Percentiles rank a stretch among this genome's conserved stretches.
Evolutionary conservation across 2,888 invertebrate species (phyloP).

Genomic region (Ernsta delagoae): DNA sequence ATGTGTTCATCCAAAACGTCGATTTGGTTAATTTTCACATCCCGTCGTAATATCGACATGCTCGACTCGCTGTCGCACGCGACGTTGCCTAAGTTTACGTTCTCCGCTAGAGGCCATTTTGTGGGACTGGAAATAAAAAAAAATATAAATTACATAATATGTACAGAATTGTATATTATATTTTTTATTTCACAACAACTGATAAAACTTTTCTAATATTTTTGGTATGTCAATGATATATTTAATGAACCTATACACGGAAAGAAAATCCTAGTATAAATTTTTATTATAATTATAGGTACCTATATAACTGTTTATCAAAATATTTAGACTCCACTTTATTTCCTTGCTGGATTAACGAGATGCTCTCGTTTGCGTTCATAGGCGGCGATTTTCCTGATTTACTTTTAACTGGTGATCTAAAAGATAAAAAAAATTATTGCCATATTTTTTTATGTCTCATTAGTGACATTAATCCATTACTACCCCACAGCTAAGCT

Average conservation of each 20-base stretch:
- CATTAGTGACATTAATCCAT: no score
- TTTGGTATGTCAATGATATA: no score
- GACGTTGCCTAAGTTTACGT: constrained; percentile 62
- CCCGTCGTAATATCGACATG: constrained; percentile 55
- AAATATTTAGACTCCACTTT: constrained; percentile 40
- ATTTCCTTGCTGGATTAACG: constrained; percentile 55
- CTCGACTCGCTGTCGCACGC: constrained; percentile 54
- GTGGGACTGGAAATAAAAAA: constrained; percentile 52
- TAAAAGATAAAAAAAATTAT: constrained; percentile 7
- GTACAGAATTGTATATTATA: no score
- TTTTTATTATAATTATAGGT: no score
- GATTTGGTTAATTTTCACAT: background rate
- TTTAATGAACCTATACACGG: no score
- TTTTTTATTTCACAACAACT: no score
- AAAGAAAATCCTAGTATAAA: no score
- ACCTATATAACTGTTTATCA: constrained; percentile 32
- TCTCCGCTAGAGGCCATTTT: constrained; percentile 64
- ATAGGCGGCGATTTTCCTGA: constrained; percentile 48
- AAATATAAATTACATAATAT: no score
- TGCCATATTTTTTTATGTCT: background rate
- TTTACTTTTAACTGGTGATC: constrained; percentile 40
- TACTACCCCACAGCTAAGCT: no score
- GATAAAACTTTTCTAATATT: no score
- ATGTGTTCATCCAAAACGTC: constrained; percentile 42
- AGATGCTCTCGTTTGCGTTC: constrained; percentile 58